Percentiles rank a stretch among this genome's conserved stretches.
These are phyloP conservation scores for Leptinotarsa juncta DNA, from an alignment of 2,888 invertebrate genomes.

Conservation along the genomic window DNA sequence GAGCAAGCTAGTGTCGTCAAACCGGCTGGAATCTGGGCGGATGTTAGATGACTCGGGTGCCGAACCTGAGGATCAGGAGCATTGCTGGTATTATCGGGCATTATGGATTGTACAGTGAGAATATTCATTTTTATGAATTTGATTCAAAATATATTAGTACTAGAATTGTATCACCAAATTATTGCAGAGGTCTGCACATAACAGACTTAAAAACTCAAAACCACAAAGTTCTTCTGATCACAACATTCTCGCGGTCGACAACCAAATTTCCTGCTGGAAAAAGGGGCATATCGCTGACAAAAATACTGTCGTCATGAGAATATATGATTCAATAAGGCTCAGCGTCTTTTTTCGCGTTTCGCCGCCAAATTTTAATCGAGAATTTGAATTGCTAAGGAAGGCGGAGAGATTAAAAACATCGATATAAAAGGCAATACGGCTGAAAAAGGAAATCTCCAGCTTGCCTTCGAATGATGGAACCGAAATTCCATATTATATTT, in stretches of 20 bases:
- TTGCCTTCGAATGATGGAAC: slow-evolving; percentile 24
- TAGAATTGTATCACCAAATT: too few species aligned
- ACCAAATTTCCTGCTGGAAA: background rate
- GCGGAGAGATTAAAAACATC: slow-evolving; percentile 31
- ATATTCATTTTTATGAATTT: too few species aligned
- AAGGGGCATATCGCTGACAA: background rate
- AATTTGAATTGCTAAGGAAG: slow-evolving; percentile 33
- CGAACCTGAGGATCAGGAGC: too few species aligned
- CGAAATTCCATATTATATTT: slow-evolving; percentile 35
- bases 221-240: background rate
- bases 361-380: slow-evolving; percentile 9
- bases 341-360: background rate
- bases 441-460: slow-evolving; percentile 26
- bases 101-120: too few species aligned
- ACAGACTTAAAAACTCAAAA: too few species aligned
- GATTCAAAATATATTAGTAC: too few species aligned
- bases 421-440: slow-evolving; percentile 34
- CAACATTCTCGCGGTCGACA: background rate
- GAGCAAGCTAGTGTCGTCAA: too few species aligned
- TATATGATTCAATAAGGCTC: slow-evolving; percentile 14
- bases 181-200: too few species aligned
- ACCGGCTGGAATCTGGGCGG: too few species aligned
- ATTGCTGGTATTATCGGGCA: too few species aligned
- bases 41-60: too few species aligned
- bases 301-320: background rate